Conservation (phyloP, 2,113 vertebrate genomes). For the Anhinga rufa region DNA sequence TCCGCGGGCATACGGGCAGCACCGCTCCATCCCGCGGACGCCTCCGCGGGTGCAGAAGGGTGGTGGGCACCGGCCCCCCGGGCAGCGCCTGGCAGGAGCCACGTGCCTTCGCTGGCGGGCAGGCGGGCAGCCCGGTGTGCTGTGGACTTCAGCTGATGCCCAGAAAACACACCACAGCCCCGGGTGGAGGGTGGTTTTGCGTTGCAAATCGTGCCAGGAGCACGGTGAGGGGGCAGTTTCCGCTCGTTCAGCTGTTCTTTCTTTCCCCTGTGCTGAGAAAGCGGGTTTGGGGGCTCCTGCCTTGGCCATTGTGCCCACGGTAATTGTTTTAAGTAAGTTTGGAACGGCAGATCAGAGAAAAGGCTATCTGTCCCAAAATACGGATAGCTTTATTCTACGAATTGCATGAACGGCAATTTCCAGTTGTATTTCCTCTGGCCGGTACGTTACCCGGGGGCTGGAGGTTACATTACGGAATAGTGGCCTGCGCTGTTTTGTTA, state of each 20-base stretch:
- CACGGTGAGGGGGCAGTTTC: background rate
- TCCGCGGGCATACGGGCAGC: background rate
- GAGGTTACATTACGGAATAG: background rate
- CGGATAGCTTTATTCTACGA: background rate
- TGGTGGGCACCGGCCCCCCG: no score
- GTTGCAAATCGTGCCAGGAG: background rate
- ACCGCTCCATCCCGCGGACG: accelerated
- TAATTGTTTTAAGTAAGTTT: background rate
- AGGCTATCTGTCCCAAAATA: background rate
- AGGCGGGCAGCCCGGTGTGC: background rate
- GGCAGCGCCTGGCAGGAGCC: background rate
- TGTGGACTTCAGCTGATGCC: background rate
- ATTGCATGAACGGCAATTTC: background rate
- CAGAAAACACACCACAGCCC: background rate
- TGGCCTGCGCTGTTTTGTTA: background rate
- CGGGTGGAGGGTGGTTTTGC: background rate
- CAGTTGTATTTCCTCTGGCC: background rate
- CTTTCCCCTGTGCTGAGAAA: background rate
- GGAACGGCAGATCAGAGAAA: background rate
- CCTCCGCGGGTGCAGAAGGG: background rate
- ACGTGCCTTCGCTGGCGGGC: background rate
- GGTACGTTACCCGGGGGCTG: no score
- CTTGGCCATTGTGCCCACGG: background rate
- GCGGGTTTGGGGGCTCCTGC: background rate
- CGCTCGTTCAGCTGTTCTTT: background rate